Conservation (phyloP, 2,888 invertebrate genomes). For the Deroplatys truncata region DNA sequence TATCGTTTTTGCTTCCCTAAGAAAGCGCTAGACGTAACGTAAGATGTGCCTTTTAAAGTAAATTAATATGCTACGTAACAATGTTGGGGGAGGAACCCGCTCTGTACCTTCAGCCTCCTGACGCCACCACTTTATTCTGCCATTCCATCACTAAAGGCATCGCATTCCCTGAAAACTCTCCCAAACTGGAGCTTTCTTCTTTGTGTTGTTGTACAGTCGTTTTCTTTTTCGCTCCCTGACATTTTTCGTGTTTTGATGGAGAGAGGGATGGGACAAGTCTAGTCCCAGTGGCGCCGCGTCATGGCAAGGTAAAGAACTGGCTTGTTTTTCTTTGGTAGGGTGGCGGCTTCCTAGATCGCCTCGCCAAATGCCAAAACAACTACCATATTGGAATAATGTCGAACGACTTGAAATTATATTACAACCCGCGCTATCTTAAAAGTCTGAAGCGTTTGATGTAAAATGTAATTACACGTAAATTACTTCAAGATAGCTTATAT, state of each 20-base stretch:
- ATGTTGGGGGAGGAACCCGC: no score
- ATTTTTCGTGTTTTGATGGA: constrained; percentile 6
- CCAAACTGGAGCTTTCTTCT: not conserved
- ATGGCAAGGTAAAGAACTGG: not conserved
- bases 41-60: not conserved
- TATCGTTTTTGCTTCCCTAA: not conserved
- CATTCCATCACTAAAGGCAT: not conserved
- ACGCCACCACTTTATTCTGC: not conserved
- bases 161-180: not conserved
- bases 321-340: not conserved
- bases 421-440: no score
- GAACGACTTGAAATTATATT: not conserved
- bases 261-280: not conserved
- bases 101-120: not conserved
- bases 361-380: not conserved
- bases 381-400: not conserved
- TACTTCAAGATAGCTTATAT: no score
- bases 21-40: not conserved
- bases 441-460: no score
- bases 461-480: no score
- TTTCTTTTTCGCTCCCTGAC: not conserved
- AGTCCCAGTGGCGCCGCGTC: not conserved
- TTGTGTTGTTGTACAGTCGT: not conserved
- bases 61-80: not conserved
- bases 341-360: not conserved